These are phyloP conservation scores for Vidua chalybeata DNA, from an alignment of 2,113 vertebrate genomes.

Conservation along the genomic window DNA sequence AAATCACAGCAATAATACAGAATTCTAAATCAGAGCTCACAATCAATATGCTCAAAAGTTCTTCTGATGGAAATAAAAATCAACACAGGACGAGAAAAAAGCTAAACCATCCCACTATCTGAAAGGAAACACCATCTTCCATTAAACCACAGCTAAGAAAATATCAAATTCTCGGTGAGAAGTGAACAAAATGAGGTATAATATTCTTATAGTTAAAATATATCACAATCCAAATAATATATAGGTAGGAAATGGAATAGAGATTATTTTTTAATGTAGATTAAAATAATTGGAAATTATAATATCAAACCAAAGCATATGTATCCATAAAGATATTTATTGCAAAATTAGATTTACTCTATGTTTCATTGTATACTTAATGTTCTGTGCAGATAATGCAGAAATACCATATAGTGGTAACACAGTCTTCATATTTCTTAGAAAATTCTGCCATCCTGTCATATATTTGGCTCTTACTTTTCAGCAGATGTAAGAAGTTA, in stretches of 20 bases:
- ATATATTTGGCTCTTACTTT: not conserved
- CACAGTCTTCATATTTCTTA: not conserved
- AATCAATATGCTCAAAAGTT: not conserved
- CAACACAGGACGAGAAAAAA: not conserved
- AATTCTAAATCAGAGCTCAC: not conserved
- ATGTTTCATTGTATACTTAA: not conserved
- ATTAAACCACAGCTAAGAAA: not conserved
- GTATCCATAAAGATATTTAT: not conserved
- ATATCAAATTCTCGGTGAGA: not conserved
- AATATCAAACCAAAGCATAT: not conserved
- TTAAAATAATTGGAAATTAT: not conserved
- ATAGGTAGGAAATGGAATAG: not conserved
- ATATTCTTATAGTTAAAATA: not conserved
- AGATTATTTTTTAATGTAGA: not conserved
- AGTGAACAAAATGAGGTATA: not conserved
- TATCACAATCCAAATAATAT: not conserved
- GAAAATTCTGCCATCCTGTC: not conserved
- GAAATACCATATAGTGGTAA: not conserved
- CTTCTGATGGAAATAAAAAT: not conserved
- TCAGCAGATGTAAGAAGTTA: not conserved
- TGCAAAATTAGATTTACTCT: not conserved
- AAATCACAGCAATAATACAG: not conserved
- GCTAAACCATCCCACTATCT: fast-evolving
- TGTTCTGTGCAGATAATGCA: not conserved
- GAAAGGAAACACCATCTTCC: not conserved